Evolutionary conservation across 2,888 invertebrate species (phyloP).

Genomic region (Orgyia antiqua): DNA sequence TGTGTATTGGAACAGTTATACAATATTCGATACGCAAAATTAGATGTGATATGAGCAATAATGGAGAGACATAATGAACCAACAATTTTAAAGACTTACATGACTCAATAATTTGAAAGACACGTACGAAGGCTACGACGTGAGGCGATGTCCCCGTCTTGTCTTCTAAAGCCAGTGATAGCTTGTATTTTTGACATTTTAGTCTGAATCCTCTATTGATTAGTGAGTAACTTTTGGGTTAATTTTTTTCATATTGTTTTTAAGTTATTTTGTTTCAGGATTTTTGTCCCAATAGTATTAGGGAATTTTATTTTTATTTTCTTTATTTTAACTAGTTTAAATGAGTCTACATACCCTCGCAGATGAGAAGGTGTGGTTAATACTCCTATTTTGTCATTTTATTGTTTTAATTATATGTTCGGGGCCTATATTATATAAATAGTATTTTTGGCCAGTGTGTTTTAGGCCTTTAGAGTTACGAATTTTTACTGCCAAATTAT

Average conservation of each 20-base stretch:
- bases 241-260: slow-evolving; percentile 76
- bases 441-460: slow-evolving; percentile 75
- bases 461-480: slow-evolving; percentile 76
- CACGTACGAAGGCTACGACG: slow-evolving; percentile 33
- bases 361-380: slow-evolving; percentile 69
- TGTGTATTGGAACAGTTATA: slow-evolving; percentile 65
- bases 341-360: slow-evolving; percentile 66
- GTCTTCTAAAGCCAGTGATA: slow-evolving; percentile 50
- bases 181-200: slow-evolving; percentile 57
- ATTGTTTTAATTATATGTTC: slow-evolving; percentile 70
- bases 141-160: slow-evolving; percentile 21
- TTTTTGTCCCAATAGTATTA: slow-evolving; percentile 78
- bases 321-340: slow-evolving; percentile 71
- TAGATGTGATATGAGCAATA: slow-evolving; percentile 76
- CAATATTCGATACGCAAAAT: slow-evolving; percentile 58
- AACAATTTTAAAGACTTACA: slow-evolving; percentile 50
- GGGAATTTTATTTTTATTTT: slow-evolving; percentile 78
- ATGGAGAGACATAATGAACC: slow-evolving; percentile 62
- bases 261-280: slow-evolving; percentile 77
- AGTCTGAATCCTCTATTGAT: slow-evolving; percentile 75
- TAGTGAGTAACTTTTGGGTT: slow-evolving; percentile 77
- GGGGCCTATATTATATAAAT: slow-evolving; percentile 73
- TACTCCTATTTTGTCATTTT: slow-evolving; percentile 74
- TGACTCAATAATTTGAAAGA: slow-evolving; percentile 49
- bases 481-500: slow-evolving; percentile 79